Conservation (phyloP, 1,140 invertebrate species). For the Danaus plexippus region DNA sequence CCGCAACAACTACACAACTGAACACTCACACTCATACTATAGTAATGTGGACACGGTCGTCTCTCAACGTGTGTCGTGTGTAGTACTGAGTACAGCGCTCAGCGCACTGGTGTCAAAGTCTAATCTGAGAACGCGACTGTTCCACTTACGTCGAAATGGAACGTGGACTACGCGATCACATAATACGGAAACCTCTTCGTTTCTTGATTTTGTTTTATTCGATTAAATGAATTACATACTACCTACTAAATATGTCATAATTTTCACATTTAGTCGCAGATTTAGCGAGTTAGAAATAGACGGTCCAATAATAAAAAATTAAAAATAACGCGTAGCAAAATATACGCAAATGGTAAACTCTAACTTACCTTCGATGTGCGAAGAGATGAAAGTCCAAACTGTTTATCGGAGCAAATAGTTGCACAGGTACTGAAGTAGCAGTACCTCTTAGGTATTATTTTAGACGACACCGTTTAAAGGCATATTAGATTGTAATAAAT, state of each 20-base stretch:
- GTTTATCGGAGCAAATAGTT: constrained; percentile 13
- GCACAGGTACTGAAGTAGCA: constrained; percentile 36
- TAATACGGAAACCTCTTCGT: neutral
- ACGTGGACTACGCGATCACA: constrained; percentile 11
- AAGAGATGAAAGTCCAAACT: constrained; percentile 1
- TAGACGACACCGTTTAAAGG: constrained; percentile 32
- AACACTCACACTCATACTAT: constrained; percentile 11
- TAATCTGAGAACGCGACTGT: constrained; percentile 37
- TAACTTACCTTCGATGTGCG: too few relatives aligned
- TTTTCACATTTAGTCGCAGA: too few relatives aligned
- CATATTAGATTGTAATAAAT: constrained; percentile 9
- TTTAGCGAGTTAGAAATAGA: too few relatives aligned
- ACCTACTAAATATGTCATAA: constrained; percentile 1
- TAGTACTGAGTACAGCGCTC: too few relatives aligned
- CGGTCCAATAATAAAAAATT: neutral
- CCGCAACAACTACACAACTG: too few relatives aligned
- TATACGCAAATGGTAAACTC: too few relatives aligned
- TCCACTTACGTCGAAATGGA: constrained; percentile 5
- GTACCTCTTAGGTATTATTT: constrained; percentile 36
- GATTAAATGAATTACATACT: neutral
- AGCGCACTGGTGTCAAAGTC: constrained; percentile 54
- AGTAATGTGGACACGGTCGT: too few relatives aligned
- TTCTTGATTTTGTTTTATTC: neutral
- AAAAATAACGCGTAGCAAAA: neutral
- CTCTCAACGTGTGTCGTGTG: too few relatives aligned